Percentiles rank a stretch among this genome's conserved stretches.
Evolutionary conservation across 2,113 vertebrate species (phyloP).

Genomic region (Caranx melampygus): DNA sequence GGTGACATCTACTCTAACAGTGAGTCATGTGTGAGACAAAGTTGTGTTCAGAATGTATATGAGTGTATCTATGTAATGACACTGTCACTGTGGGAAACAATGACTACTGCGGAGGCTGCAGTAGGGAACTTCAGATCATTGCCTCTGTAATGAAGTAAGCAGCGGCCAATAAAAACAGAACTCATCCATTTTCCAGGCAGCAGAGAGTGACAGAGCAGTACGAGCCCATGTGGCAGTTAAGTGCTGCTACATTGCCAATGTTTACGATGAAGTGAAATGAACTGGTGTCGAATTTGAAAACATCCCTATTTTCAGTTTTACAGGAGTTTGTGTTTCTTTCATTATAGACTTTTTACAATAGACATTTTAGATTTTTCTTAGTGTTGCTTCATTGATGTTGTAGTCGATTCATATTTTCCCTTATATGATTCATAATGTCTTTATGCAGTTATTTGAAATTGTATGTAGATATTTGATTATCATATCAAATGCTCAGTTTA

Average conservation of each 20-base stretch:
- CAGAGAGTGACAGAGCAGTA: slow-evolving; percentile 59
- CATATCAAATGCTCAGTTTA: too few relatives aligned
- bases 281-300: too few relatives aligned
- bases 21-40: background rate
- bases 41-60: background rate
- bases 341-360: too few relatives aligned
- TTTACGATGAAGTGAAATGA: background rate
- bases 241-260: background rate
- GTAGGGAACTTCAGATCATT: background rate
- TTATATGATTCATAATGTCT: too few relatives aligned
- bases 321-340: too few relatives aligned
- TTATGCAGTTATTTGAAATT: too few relatives aligned
- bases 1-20: background rate
- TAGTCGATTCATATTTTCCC: too few relatives aligned
- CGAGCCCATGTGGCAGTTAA: background rate
- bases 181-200: slow-evolving; percentile 46
- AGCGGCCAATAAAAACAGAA: background rate
- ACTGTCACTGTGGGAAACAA: background rate
- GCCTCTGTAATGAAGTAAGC: slow-evolving; percentile 18
- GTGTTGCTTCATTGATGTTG: too few relatives aligned
- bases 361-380: too few relatives aligned
- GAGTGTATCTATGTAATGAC: background rate
- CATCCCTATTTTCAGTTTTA: too few relatives aligned
- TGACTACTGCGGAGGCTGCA: slow-evolving; percentile 6
- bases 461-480: too few relatives aligned